Conservation (phyloP, 2,113 vertebrate genomes). For the Sisor rabdophorus region DNA sequence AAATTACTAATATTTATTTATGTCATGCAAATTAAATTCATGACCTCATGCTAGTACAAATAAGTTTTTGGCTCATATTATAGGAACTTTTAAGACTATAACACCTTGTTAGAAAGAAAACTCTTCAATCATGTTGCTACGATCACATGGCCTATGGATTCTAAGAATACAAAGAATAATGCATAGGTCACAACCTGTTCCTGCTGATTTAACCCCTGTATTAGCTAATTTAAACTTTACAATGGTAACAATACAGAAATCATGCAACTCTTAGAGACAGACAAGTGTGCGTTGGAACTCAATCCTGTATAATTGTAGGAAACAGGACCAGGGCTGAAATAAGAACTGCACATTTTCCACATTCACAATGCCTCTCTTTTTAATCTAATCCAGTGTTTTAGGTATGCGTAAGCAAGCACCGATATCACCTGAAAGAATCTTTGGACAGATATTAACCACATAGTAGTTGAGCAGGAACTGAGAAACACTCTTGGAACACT, state of each 20-base stretch:
- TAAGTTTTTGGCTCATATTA: not conserved
- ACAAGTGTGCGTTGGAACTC: not conserved
- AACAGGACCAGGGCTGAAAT: not conserved
- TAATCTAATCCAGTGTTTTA: not conserved
- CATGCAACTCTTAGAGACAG: not conserved
- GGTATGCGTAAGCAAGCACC: not conserved
- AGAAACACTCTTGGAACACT: not conserved
- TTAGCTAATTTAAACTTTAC: not conserved
- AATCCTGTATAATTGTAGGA: conserved; percentile 1
- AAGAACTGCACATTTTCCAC: not conserved
- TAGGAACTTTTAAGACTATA: not conserved
- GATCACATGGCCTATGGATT: not conserved
- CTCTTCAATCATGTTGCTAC: not conserved
- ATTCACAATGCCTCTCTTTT: not conserved
- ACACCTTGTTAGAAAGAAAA: not conserved
- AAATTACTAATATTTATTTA: not conserved
- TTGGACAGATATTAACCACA: not conserved
- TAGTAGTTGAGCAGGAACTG: conserved; percentile 7
- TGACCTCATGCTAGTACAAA: not conserved
- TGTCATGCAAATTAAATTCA: not conserved
- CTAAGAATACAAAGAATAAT: not conserved
- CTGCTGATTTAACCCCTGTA: not conserved
- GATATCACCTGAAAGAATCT: not conserved
- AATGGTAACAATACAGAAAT: not conserved
- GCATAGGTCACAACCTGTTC: not conserved